phyloP scores from a whole-genome alignment of 2,797 vertebrate genomes.

The Rousettus madagascariensis region DNA sequence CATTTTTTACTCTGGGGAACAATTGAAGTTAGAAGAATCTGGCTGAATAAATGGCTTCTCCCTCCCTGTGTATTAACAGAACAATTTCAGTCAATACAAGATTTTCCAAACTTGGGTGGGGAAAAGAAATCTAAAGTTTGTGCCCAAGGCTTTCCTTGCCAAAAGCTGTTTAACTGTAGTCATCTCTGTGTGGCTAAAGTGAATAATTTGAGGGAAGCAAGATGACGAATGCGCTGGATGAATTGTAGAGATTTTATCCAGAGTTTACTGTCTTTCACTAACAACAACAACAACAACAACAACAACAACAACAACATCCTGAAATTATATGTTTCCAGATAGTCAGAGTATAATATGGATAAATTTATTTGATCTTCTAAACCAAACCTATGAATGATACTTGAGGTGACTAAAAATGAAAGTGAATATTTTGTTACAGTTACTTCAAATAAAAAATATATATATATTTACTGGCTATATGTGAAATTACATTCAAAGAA shows the following conservation, averaged over 20 bases:
- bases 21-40: conserved; percentile 55
- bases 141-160: not conserved
- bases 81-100: not conserved
- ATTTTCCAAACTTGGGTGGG: not conserved
- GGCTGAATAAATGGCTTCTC: conserved; percentile 60
- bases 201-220: not conserved
- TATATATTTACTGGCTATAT: not conserved
- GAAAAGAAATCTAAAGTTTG: conserved; percentile 37
- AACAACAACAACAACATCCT: not conserved
- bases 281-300: too few relatives aligned
- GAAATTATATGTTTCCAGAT: not conserved
- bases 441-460: not conserved
- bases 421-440: not conserved
- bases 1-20: conserved; percentile 49
- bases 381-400: not conserved
- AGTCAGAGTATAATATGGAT: not conserved
- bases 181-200: not conserved
- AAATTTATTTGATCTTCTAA: not conserved
- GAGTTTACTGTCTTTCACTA: not conserved
- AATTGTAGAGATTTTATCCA: not conserved
- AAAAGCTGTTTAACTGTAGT: not conserved
- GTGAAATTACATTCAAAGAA: not conserved
- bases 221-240: not conserved
- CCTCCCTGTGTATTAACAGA: conserved; percentile 6
- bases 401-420: not conserved